phyloP scores from a whole-genome alignment of 1,140 invertebrate species.

The Stenopsyche tienmushanensis region DNA sequence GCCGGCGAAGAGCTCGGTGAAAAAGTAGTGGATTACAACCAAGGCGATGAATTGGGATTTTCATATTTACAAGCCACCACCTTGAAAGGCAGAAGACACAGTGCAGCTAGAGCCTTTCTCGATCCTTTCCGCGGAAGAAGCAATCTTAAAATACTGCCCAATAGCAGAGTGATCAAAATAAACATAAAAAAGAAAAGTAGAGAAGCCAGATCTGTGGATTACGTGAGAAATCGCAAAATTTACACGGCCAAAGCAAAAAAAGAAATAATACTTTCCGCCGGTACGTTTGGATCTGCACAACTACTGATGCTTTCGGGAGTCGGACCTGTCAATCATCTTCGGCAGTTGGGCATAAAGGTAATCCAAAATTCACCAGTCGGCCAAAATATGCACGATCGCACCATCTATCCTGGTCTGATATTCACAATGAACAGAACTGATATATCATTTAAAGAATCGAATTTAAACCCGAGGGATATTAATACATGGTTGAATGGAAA shows the following conservation, averaged over 20 bases:
- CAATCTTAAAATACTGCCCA: slow-evolving; percentile 68
- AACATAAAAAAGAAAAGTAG: slow-evolving; percentile 62
- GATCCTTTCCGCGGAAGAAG: slow-evolving; percentile 58
- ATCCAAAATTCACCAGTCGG: slow-evolving; percentile 67
- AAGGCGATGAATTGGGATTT: slow-evolving; percentile 46
- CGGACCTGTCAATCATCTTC: slow-evolving; percentile 62
- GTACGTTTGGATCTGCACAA: slow-evolving; percentile 72
- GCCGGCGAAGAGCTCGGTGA: slow-evolving; percentile 59
- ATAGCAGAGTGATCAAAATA: slow-evolving; percentile 63
- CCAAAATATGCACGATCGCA: slow-evolving; percentile 67
- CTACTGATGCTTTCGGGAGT: slow-evolving; percentile 74
- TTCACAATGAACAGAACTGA: slow-evolving; percentile 59
- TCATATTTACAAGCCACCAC: slow-evolving; percentile 67
- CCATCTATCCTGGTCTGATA: slow-evolving; percentile 65
- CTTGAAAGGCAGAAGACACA: slow-evolving; percentile 54
- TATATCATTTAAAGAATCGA: slow-evolving; percentile 46
- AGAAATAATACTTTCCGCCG: slow-evolving; percentile 66
- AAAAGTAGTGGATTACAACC: slow-evolving; percentile 56
- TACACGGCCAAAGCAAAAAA: slow-evolving; percentile 55
- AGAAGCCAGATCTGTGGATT: slow-evolving; percentile 66
- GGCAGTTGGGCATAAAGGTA: slow-evolving; percentile 61
- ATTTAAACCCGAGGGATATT: slow-evolving; percentile 45
- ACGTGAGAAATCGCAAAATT: slow-evolving; percentile 50
- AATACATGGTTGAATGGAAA: slow-evolving; percentile 49
- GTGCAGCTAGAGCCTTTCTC: slow-evolving; percentile 60